Conservation (phyloP, 2,797 vertebrate species). For the Dallia pectoralis region DNA sequence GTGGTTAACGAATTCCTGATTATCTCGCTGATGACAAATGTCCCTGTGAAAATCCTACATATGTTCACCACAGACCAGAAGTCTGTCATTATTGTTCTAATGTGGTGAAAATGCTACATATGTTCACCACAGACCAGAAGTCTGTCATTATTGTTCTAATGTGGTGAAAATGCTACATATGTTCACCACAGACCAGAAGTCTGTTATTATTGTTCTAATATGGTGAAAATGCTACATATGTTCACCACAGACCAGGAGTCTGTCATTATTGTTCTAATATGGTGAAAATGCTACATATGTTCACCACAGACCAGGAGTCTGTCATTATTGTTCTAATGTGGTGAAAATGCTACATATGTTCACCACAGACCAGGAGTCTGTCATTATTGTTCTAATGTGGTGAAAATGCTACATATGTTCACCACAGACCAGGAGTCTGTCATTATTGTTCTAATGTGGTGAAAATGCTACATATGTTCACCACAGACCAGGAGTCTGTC, state of each 20-base stretch:
- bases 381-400: background rate
- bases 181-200: background rate
- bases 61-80: background rate
- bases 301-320: background rate
- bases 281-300: background rate
- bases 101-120: background rate
- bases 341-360: background rate
- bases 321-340: background rate
- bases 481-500: background rate
- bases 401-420: background rate
- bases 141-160: background rate
- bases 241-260: background rate
- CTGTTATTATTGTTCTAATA: background rate
- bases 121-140: background rate
- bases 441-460: background rate
- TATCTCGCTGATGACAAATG: constrained; percentile 2
- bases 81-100: background rate
- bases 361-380: background rate
- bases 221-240: background rate
- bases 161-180: background rate
- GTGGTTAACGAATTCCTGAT: background rate
- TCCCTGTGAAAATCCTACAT: background rate
- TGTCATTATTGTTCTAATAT: background rate
- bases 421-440: background rate
- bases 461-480: background rate